Evolutionary conservation across 2,888 invertebrate genomes (phyloP).

Genomic region (Andricus quercusramuli): DNA sequence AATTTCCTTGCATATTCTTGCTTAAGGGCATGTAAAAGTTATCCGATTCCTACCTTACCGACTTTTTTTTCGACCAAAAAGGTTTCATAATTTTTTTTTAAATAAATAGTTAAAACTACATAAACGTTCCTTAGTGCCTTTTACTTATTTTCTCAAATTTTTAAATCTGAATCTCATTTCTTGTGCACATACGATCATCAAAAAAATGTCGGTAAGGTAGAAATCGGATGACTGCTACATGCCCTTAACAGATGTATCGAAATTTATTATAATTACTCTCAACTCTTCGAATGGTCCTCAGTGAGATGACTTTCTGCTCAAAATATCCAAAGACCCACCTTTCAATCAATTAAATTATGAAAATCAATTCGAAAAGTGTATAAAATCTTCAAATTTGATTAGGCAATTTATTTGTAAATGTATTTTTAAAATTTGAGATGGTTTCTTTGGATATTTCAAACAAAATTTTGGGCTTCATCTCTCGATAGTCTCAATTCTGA

Average conservation of each 20-base stretch:
- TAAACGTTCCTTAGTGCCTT: too few relatives aligned
- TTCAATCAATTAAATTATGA: not conserved
- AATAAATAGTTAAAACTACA: too few relatives aligned
- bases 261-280: slow-evolving; percentile 19
- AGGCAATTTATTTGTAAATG: not conserved
- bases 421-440: not conserved
- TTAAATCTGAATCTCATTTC: too few relatives aligned
- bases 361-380: not conserved
- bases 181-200: too few relatives aligned
- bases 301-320: slow-evolving; percentile 39
- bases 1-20: slow-evolving; percentile 29
- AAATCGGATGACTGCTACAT: too few relatives aligned
- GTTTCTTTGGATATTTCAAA: slow-evolving; percentile 29
- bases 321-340: slow-evolving; percentile 21
- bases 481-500: slow-evolving; percentile 51
- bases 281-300: slow-evolving; percentile 45
- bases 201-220: too few relatives aligned
- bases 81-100: too few relatives aligned
- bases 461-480: not conserved
- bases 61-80: too few relatives aligned
- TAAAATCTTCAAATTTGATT: not conserved
- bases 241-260: slow-evolving; percentile 23
- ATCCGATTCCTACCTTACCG: too few relatives aligned
- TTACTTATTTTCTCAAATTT: too few relatives aligned
- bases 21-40: not conserved